Evolutionary conservation across 2,797 vertebrate genomes (phyloP).

Genomic region (Lithobates sylvaticus): DNA sequence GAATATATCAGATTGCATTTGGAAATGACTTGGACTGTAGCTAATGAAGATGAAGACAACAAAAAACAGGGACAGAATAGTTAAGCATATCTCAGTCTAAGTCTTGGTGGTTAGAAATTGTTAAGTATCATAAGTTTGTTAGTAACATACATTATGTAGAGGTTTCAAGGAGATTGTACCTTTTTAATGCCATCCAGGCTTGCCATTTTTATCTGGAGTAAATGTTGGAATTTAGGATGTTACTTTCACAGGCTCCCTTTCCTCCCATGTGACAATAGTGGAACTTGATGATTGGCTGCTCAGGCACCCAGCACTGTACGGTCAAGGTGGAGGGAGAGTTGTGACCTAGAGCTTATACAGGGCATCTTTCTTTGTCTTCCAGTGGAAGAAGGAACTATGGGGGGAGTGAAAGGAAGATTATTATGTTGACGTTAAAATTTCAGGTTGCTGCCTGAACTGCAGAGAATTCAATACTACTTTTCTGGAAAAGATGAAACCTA

Average conservation of each 20-base stretch:
- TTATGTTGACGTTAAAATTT: no score
- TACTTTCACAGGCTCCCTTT: no score
- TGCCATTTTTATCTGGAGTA: no score
- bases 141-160: neutral
- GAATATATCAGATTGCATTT: constrained; percentile 7
- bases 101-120: neutral
- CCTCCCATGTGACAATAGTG: no score
- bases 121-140: neutral
- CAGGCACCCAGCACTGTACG: no score
- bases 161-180: neutral
- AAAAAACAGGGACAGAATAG: neutral
- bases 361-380: neutral
- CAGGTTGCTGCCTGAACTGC: no score
- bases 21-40: constrained; percentile 7
- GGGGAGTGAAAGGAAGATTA: no score
- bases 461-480: neutral
- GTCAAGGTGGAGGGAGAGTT: no score
- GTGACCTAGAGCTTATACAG: neutral
- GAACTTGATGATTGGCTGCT: no score
- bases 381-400: neutral
- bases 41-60: neutral
- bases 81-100: neutral
- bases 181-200: no score
- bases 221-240: no score
- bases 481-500: neutral